Evolutionary conservation across 2,113 vertebrate genomes (phyloP).

Genomic region (Isurus oxyrinchus): DNA sequence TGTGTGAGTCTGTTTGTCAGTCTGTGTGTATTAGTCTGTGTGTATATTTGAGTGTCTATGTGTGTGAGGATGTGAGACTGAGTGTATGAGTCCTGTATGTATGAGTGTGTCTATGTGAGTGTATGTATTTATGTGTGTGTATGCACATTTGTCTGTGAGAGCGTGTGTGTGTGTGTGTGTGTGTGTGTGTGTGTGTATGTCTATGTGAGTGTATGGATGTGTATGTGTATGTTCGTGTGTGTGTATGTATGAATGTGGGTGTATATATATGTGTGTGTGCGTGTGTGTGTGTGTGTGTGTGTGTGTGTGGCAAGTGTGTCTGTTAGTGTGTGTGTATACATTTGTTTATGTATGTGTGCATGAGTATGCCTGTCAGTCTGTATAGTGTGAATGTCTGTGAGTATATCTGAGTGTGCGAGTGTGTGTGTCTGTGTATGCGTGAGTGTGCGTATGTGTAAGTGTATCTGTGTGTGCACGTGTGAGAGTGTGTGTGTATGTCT

Average conservation of each 20-base stretch:
- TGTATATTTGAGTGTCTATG: too few species aligned
- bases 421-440: too few species aligned
- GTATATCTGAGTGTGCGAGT: too few species aligned
- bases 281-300: background rate
- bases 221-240: background rate
- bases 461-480: background rate
- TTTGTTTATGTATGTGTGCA: too few species aligned
- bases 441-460: background rate
- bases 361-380: background rate
- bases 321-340: background rate
- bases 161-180: background rate
- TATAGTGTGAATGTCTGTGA: background rate
- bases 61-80: too few species aligned
- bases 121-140: too few species aligned
- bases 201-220: background rate
- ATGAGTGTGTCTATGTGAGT: too few species aligned
- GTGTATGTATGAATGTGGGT: background rate
- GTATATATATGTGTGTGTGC: background rate
- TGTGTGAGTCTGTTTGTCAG: background rate
- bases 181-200: background rate
- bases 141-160: too few species aligned
- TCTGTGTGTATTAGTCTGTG: too few species aligned
- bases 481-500: background rate
- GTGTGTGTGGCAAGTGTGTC: background rate
- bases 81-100: too few species aligned